phyloP scores from a whole-genome alignment of 1,140 invertebrate genomes.

The Zeugodacus cucurbitae region DNA sequence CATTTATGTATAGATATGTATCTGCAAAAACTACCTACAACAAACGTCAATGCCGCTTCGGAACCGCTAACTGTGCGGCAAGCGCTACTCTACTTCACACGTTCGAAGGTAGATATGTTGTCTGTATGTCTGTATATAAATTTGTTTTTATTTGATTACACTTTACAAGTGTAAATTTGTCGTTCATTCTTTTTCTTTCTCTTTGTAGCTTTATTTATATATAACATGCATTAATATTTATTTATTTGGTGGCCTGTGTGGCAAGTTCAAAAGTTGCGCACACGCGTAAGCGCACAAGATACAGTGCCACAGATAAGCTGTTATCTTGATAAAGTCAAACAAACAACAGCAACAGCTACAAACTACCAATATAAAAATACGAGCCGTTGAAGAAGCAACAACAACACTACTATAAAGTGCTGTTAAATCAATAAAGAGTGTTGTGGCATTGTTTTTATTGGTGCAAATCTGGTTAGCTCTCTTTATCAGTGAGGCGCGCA shows the following conservation, averaged over 20 bases:
- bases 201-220: not conserved
- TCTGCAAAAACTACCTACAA: not conserved
- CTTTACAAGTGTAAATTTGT: not conserved
- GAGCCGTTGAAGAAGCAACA: too few relatives aligned
- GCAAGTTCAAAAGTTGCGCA: not conserved
- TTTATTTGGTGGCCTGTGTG: not conserved
- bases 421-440: too few relatives aligned
- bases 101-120: too few relatives aligned
- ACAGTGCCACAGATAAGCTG: not conserved
- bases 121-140: not conserved
- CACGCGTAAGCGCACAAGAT: not conserved
- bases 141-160: not conserved
- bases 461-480: too few relatives aligned
- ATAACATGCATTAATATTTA: not conserved
- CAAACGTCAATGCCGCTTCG: too few relatives aligned
- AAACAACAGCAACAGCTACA: not conserved
- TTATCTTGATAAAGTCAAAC: not conserved
- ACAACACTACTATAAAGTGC: too few relatives aligned
- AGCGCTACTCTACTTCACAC: not conserved
- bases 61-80: not conserved
- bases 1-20: not conserved
- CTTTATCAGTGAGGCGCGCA: too few relatives aligned
- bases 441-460: too few relatives aligned
- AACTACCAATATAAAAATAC: too few relatives aligned
- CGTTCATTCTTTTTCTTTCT: not conserved